Evolutionary conservation across 1,140 invertebrate species (phyloP).

Genomic region (Drosophila ironensis): DNA sequence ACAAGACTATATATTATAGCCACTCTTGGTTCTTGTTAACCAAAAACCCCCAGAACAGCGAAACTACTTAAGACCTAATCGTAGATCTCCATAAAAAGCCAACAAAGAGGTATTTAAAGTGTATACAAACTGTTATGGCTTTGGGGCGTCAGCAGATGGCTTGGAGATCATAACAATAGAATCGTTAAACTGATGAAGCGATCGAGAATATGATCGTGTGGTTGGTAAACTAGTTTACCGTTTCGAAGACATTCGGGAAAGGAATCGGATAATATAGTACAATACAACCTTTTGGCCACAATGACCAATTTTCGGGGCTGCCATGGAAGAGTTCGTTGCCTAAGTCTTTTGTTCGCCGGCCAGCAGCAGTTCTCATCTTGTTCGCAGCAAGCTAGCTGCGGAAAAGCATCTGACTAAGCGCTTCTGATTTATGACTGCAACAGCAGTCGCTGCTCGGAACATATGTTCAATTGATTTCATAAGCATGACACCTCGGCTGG

Average conservation of each 20-base stretch:
- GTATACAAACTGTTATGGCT: neutral
- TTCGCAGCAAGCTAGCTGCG: slow-evolving; percentile 14
- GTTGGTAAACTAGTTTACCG: neutral
- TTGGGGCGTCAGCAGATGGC: neutral
- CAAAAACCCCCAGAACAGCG: neutral
- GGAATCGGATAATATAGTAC: slow-evolving; percentile 1
- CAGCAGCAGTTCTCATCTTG: slow-evolving; percentile 56
- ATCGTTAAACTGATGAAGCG: slow-evolving; percentile 8
- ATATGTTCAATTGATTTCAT: slow-evolving; percentile 79
- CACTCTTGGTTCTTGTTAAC: too few species aligned
- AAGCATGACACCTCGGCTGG: slow-evolving; percentile 64
- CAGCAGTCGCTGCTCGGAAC: slow-evolving; percentile 42
- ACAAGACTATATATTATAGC: too few species aligned
- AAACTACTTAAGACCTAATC: neutral
- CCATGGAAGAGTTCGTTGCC: slow-evolving; percentile 39
- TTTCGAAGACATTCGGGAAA: slow-evolving; percentile 3
- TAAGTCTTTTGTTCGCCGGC: slow-evolving; percentile 60
- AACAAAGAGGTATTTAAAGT: neutral
- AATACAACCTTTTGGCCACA: neutral
- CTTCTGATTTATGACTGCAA: slow-evolving; percentile 69
- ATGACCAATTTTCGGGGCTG: neutral
- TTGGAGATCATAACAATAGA: neutral
- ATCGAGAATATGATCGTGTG: neutral
- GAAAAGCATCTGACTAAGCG: slow-evolving; percentile 54
- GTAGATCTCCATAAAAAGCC: neutral